Evolutionary conservation across 2,113 vertebrate species (phyloP), one percentile per base, ranked within the genome.

Genomic region (Pitta sordida): DNA sequence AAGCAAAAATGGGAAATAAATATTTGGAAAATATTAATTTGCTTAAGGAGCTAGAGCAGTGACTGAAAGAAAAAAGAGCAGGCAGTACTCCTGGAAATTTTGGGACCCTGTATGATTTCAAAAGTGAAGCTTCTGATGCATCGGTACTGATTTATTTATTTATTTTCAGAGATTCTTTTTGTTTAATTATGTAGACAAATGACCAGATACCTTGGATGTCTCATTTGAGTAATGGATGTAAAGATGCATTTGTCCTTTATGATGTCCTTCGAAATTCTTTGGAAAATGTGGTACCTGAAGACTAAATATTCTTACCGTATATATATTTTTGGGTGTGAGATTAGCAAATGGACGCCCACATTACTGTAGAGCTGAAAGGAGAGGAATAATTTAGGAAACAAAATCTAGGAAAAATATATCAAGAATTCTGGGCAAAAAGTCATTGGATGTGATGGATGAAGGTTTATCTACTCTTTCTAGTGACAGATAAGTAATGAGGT

Each of bases 401-500:
- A 56, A 26, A 43, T 22, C 21, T 49, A 43, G 48, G n/a, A 74
- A 82, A 84, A 73, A 46, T 4, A 46, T 37, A 24, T 79, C 10
- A 62, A 91, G 65, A 82, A 87, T 85, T 82, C 52, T 87, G 36
- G 4, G 13, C 6, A 26, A 90, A 93, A 94, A 43, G 44, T 68
- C 49, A 18, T 21, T 81, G 55, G 8, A 86, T 69, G 14, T 87
- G 91, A 90, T 94, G 71, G 46, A 83, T 85, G 67, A 91, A 91
- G 49, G 67, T 91, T 94, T 87, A 83, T 58, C 59, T 85, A 37
- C 85, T 94, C 90, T 87, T 91, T 78, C 69, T 71, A 87, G 49
- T 93, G 82, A 93, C 91, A 96, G 85, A 68, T 94, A 94, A 96
- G 67, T 96, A 96, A 95, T 95, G 91, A 91, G 88, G 79, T 91